phyloP scores from a whole-genome alignment of 2,888 invertebrate species.

The Heteromurus nitidus region DNA sequence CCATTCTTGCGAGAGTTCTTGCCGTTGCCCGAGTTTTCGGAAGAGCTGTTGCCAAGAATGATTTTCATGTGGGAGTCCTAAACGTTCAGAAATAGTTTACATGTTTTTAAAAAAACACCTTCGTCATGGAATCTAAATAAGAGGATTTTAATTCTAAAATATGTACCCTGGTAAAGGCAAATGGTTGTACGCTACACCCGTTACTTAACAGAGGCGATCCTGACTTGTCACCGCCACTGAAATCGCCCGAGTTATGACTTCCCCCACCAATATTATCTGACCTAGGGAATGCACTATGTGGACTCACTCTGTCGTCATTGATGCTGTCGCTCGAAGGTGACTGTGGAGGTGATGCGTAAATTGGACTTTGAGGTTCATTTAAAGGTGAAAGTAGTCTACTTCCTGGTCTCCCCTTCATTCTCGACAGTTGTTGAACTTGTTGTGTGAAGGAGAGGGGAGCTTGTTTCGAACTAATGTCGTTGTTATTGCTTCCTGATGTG shows the following conservation, averaged over 20 bases:
- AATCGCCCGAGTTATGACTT: conserved; percentile 53
- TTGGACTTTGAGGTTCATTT: conserved; percentile 83
- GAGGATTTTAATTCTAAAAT: not conserved
- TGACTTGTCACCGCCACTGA: conserved; percentile 56
- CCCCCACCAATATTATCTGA: conserved; percentile 37
- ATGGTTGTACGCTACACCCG: conserved; percentile 70
- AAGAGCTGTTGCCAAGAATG: conserved; percentile 81
- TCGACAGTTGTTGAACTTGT: conserved; percentile 90
- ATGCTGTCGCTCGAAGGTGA: conserved; percentile 79
- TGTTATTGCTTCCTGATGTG: conserved; percentile 70
- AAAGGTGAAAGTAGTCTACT: conserved; percentile 78
- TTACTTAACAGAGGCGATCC: conserved; percentile 68
- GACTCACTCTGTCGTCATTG: conserved; percentile 72
- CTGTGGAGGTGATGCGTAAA: conserved; percentile 88
- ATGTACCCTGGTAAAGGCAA: conserved; percentile 73
- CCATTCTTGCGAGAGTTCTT: conserved; percentile 72
- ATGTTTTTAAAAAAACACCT: not conserved
- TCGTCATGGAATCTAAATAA: not conserved
- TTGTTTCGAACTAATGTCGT: conserved; percentile 60
- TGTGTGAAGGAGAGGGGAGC: conserved; percentile 91
- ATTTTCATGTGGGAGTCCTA: conserved; percentile 95
- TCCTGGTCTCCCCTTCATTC: conserved; percentile 81
- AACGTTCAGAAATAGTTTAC: conserved; percentile 76
- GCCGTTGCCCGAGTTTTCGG: conserved; percentile 69
- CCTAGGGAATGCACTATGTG: conserved; percentile 69